Conservation (phyloP, 2,888 invertebrate species). For the Augiades crinisus region DNA sequence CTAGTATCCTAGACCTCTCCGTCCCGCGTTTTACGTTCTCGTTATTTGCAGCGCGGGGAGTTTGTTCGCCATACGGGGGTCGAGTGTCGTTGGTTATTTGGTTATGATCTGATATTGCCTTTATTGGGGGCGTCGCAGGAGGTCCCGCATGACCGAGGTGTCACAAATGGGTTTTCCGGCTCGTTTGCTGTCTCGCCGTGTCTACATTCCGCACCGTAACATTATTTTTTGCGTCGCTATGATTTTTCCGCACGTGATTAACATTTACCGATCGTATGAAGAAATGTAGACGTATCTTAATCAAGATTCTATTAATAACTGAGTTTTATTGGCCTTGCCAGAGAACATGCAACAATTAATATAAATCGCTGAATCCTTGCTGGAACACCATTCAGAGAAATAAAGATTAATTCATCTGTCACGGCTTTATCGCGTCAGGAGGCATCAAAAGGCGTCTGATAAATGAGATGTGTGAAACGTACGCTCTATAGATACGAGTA, state of each 20-base stretch:
- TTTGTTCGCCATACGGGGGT: slow-evolving; percentile 16
- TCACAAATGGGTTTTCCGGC: slow-evolving; percentile 40
- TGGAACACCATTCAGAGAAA: too few relatives aligned
- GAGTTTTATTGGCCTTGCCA: too few relatives aligned
- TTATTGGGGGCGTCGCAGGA: slow-evolving; percentile 49
- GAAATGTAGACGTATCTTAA: not conserved
- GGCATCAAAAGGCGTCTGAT: slow-evolving; percentile 47
- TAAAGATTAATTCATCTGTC: slow-evolving; percentile 39
- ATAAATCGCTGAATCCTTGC: too few relatives aligned
- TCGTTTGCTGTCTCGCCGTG: slow-evolving; percentile 35
- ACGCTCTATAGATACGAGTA: not conserved
- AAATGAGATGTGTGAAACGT: slow-evolving; percentile 39
- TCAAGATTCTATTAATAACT: too few relatives aligned
- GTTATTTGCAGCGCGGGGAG: not conserved
- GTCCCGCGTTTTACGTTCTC: not conserved
- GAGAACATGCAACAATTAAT: too few relatives aligned
- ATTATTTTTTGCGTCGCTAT: slow-evolving; percentile 20
- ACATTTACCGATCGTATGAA: not conserved
- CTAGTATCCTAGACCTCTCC: slow-evolving; percentile 39
- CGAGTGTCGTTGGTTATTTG: slow-evolving; percentile 30
- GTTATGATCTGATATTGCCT: slow-evolving; percentile 63
- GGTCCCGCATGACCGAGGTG: slow-evolving; percentile 38
- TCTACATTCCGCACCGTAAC: slow-evolving; percentile 29
- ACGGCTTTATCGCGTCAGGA: slow-evolving; percentile 41
- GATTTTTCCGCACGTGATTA: slow-evolving; percentile 10